Conservation (phyloP, 1,140 invertebrate genomes). For the Pseudomyrmex cubaensis region DNA sequence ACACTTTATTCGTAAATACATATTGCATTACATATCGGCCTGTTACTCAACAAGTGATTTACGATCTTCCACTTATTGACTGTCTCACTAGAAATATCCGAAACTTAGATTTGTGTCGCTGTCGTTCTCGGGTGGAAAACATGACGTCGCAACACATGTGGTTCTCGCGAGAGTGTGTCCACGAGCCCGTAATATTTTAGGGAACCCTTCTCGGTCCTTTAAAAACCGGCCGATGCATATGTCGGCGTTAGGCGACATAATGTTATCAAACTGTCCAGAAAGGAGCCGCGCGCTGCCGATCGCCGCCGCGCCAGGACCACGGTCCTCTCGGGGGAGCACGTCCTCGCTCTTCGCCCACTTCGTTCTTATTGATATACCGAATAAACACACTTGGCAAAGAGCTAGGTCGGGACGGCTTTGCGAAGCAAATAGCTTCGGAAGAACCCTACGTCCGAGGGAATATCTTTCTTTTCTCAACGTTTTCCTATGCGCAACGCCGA, state of each 20-base stretch:
- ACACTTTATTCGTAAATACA: no score
- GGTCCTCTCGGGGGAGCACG: constrained; percentile 65
- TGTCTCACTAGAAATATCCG: neutral
- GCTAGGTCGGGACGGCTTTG: constrained; percentile 68
- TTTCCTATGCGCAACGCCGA: constrained; percentile 14
- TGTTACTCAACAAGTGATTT: constrained; percentile 33
- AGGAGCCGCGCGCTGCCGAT: constrained; percentile 28
- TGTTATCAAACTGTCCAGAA: constrained; percentile 72
- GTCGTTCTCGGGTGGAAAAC: constrained; percentile 34
- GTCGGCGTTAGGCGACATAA: constrained; percentile 72
- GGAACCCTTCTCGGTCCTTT: constrained; percentile 59
- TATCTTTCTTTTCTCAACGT: constrained; percentile 54
- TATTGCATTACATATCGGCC: no score
- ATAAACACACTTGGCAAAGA: constrained; percentile 76
- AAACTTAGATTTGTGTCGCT: constrained; percentile 10
- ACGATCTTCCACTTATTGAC: constrained; percentile 10
- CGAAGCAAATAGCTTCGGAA: constrained; percentile 69
- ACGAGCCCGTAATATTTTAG: constrained; percentile 62
- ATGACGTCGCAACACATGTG: constrained; percentile 66
- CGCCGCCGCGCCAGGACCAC: constrained; percentile 44
- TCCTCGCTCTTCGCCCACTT: constrained; percentile 60
- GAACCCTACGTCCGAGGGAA: constrained; percentile 14
- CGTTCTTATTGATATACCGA: constrained; percentile 78
- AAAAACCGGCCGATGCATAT: constrained; percentile 72
- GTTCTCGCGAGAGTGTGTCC: constrained; percentile 40